Base-by-base conservation (phyloP, 2,888 invertebrate species). In the Emmelina monodactyla region DNA sequence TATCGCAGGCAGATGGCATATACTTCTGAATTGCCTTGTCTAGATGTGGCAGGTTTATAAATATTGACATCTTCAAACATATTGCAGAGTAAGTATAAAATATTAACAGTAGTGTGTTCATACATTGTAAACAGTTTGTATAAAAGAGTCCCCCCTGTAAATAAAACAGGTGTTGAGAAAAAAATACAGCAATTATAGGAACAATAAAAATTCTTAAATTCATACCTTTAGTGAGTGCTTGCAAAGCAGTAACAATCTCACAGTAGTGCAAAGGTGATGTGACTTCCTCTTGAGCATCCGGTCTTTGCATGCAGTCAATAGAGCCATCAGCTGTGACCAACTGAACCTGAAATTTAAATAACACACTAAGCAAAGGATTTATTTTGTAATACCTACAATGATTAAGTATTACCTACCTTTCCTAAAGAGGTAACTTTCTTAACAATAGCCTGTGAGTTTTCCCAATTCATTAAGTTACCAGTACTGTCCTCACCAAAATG, bases 271-370 rank as follows among this genome's bases (percentile, higher is more conserved):
- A 79, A 2, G 85, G 84, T 5, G 88, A 85, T 0, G 96, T 93
- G 1, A 84, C 73, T 37, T 70, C 80, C 57, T 97, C 97, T 62
- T 97, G 97, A 46, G 91, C 90, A 22, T 88, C 92, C 1, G 97
- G 97, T 51, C 86, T 83, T 35, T 85, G 83, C 43, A 89, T 85
- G 55, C 97, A 97, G 61, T 96, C 91, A 16, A 96, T 86, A 50
- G 96, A 95, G 1, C 97, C 97, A 81, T 97, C 97, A 1, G 95
- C 95, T 3, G 97, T 97, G 19, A 97, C 86, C 11, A 91, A 59
- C 40, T 84, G 55, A 2, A 86, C 83, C 83, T 89, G 53, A 22
- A 55, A 35, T 32, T 11, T 11, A 34, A 35, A 32, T 37, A 22
- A 14, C 25, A 31, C 34, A 33, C n/a, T n/a, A n/a, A n/a, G n/a